A percentile compares a stretch with the other conserved stretches of the same genome.
Conservation (phyloP, 2,113 vertebrate species). For the Himantopus leucocephalus region DNA sequence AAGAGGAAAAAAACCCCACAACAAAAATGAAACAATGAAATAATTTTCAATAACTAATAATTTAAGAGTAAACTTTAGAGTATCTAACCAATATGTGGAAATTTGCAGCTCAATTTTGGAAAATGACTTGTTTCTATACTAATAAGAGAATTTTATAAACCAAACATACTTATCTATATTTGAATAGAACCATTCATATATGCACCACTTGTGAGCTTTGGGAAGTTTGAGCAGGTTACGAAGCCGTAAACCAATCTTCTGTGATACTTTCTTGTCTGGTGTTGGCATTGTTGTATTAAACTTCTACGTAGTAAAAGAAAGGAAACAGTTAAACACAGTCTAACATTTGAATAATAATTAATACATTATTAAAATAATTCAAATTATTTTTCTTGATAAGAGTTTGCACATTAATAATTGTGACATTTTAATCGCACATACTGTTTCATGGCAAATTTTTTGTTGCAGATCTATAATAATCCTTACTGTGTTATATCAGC, state of each 20-base stretch:
- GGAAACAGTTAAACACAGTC: background rate
- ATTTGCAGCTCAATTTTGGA: background rate
- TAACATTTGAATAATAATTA: background rate
- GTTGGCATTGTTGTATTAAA: slow-evolving; percentile 85
- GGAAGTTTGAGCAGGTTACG: slow-evolving; percentile 96
- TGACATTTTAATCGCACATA: background rate
- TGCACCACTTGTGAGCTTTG: slow-evolving; percentile 99
- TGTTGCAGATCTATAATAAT: background rate
- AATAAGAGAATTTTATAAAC: background rate
- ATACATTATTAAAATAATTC: no score
- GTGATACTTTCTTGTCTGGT: slow-evolving; percentile 93
- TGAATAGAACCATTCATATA: slow-evolving; percentile 99
- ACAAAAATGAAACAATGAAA: background rate
- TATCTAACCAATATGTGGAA: background rate
- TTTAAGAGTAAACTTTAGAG: background rate
- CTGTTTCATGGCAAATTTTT: background rate
- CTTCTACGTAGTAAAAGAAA: slow-evolving; percentile 78
- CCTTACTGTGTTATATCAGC: background rate
- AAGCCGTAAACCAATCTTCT: slow-evolving; percentile 94
- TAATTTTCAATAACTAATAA: background rate
- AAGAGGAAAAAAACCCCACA: background rate
- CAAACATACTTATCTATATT: slow-evolving; percentile 94
- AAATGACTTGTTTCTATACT: background rate
- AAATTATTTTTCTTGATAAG: background rate
- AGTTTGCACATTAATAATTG: background rate